Conservation (phyloP, 2,113 vertebrate genomes). For the Cairina moschata region DNA sequence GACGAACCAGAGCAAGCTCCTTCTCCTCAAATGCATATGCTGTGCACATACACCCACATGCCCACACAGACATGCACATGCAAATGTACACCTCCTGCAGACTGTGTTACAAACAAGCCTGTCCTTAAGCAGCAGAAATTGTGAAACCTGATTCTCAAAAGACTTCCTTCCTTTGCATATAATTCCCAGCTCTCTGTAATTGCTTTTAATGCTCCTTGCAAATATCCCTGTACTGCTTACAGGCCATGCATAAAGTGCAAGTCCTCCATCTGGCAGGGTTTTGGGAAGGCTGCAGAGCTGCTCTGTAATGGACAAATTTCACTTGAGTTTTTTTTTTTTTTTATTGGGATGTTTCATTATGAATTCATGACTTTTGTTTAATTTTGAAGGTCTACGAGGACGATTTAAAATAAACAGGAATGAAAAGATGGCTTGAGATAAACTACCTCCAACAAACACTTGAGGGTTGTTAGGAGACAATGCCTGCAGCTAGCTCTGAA, state of each 20-base stretch:
- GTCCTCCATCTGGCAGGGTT: background rate
- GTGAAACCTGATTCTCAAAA: background rate
- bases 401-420: background rate
- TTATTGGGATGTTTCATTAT: background rate
- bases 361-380: slow-evolving; percentile 1
- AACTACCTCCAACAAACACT: slow-evolving; percentile 14
- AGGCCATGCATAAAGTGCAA: background rate
- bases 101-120: background rate
- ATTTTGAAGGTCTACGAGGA: background rate
- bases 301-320: background rate
- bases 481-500: background rate
- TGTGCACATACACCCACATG: background rate
- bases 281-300: background rate
- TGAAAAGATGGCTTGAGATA: slow-evolving; percentile 15
- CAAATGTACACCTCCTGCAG: background rate
- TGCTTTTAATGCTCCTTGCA: background rate
- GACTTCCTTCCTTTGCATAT: background rate
- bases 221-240: background rate
- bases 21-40: background rate
- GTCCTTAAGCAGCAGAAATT: background rate
- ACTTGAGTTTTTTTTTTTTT: background rate
- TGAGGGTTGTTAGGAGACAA: slow-evolving; percentile 9
- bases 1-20: background rate
- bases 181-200: background rate
- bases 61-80: background rate